Evolutionary conservation across 2,797 vertebrate genomes (phyloP).

Genomic region (Pelochelys cantorii): DNA sequence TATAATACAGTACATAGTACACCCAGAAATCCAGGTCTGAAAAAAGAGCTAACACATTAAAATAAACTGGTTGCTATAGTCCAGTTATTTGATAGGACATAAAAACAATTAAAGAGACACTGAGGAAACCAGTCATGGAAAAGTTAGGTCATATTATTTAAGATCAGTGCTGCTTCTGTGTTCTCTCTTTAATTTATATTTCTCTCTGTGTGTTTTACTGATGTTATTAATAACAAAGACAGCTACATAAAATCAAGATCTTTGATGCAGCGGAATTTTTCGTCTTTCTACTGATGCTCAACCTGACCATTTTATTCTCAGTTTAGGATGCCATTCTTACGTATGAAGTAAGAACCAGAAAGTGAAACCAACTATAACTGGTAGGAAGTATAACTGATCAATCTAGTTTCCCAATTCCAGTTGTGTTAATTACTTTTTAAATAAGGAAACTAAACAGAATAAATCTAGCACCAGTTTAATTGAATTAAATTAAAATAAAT

Average conservation of each 20-base stretch:
- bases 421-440: background rate
- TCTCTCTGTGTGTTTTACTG: background rate
- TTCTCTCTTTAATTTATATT: conserved; percentile 35
- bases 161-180: conserved; percentile 35
- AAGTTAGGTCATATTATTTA: conserved; percentile 47
- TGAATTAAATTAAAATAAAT: background rate
- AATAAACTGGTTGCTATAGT: conserved; percentile 23
- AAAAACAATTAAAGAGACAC: conserved; percentile 40
- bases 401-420: background rate
- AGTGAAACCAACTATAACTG: background rate
- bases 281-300: background rate
- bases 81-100: conserved; percentile 39
- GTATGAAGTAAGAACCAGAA: background rate
- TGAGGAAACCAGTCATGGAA: conserved; percentile 54
- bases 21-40: conserved; percentile 6
- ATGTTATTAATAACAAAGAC: conserved; percentile 16
- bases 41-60: background rate
- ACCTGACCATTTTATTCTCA: background rate
- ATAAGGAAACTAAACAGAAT: background rate
- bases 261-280: background rate
- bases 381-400: background rate
- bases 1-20: accelerated
- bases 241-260: background rate
- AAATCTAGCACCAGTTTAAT: background rate
- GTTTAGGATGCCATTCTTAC: background rate